phyloP scores from a whole-genome alignment of 2,797 vertebrate genomes.

The Discoglossus pictus region DNA sequence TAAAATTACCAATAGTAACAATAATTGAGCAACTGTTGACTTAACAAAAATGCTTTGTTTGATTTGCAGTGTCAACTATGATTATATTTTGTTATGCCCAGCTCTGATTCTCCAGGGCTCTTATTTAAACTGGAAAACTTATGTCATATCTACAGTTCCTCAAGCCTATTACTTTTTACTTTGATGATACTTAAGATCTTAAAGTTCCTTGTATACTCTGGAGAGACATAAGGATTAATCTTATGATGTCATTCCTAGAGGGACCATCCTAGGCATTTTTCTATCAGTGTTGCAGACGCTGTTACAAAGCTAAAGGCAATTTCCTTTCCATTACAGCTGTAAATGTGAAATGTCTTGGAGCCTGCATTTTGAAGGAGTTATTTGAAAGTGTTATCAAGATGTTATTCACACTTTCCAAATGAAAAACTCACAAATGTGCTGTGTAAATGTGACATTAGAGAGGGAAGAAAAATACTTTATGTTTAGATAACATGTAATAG shows the following conservation, averaged over 20 bases:
- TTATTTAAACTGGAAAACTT: no score
- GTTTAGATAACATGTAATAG: slow-evolving; percentile 31
- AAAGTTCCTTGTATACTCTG: slow-evolving; percentile 9
- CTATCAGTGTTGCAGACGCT: slow-evolving; percentile 38
- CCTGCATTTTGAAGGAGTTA: slow-evolving; percentile 45
- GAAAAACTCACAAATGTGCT: slow-evolving; percentile 42
- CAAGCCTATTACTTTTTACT: no score
- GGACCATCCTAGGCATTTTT: slow-evolving; percentile 29
- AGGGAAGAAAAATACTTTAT: slow-evolving; percentile 19
- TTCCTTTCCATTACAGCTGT: slow-evolving; percentile 52
- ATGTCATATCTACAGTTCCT: no score
- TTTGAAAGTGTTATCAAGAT: slow-evolving; percentile 51
- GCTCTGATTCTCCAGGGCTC: no score
- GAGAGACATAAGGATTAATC: slow-evolving; percentile 34
- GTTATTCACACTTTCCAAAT: slow-evolving; percentile 51
- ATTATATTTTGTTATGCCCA: no score
- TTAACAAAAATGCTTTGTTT: no score
- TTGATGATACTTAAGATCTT: slow-evolving; percentile 10
- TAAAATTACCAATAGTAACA: no score
- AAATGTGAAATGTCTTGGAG: slow-evolving; percentile 49
- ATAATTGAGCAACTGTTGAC: no score
- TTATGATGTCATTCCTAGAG: slow-evolving; percentile 43
- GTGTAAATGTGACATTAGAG: slow-evolving; percentile 41
- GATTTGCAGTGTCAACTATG: no score
- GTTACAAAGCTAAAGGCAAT: slow-evolving; percentile 45